phyloP scores from a whole-genome alignment of 35 echinoderm and acorn worm species.

The Chiridota heheva region DNA sequence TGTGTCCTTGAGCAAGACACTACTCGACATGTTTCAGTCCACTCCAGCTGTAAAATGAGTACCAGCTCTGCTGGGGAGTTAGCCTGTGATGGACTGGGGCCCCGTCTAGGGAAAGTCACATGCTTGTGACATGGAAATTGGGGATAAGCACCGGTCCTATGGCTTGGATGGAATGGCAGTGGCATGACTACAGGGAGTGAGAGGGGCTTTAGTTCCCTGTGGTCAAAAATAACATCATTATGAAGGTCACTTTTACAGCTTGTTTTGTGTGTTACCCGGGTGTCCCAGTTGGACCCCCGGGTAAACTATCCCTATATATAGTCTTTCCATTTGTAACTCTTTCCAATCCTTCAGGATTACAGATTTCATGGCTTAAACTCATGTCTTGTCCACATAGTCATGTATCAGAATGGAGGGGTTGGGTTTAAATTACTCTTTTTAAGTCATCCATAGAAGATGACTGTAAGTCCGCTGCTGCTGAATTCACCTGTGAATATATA shows the following conservation, averaged over 20 bases:
- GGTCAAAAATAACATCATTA: background rate
- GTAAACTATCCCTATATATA: background rate
- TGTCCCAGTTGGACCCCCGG: background rate
- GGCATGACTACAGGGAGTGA: background rate
- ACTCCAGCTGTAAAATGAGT: too few relatives aligned
- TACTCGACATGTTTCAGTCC: too few relatives aligned
- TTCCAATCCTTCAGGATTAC: background rate
- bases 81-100: too few relatives aligned
- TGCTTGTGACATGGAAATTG: too few relatives aligned
- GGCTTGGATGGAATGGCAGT: background rate
- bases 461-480: background rate
- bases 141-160: too few relatives aligned
- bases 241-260: background rate
- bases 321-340: background rate
- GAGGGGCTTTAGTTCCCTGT: background rate
- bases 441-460: background rate
- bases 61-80: too few relatives aligned
- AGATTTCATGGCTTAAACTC: background rate
- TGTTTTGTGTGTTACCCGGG: background rate
- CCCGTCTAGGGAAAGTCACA: too few relatives aligned
- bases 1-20: too few relatives aligned
- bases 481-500: background rate
- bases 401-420: background rate
- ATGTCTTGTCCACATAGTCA: background rate
- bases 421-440: background rate